Base-by-base conservation (phyloP, 2,113 vertebrate species). In the Hipposideros armiger region DNA sequence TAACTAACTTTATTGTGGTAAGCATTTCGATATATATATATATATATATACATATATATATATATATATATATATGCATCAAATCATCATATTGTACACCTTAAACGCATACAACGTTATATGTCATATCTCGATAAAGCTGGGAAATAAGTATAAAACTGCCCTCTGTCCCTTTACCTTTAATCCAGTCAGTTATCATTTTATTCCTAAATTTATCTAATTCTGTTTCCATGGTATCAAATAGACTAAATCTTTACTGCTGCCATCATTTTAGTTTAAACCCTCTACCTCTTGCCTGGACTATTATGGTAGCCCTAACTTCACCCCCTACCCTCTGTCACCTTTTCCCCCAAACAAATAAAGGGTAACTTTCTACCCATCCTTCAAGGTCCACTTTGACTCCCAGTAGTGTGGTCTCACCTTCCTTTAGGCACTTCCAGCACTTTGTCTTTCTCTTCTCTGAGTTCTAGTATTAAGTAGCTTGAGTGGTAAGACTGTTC, bases 371-470 rank as follows among this genome's bases (percentile, higher is more conserved):
- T 80, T 42, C 10, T 62, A 67, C n/a, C 32, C 50, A 54, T 47
- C 30, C 69, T 84, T 66, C 40, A 45, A 1, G 56, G 58, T 54
- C 47, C 50, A 19, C 58, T 84, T 54, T 87, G 78, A 93, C 84
- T 78, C 8, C 50, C 56, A 58, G 9, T 52, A 90, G 14, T 81
- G n/a, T 77, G 60, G 20, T 67, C 32, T 96, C 24, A 32, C 26
- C 64, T 80, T 73, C 67, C 8, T 47, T 69, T 42, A 67, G 42
- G 36, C 22, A 52, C 47, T 81, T 42, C 42, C 24, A 69, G 70
- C 15, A 47, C 83, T 92, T 64, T 60, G 9, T 74, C 93, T 89
- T 76, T 45, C 56, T 83, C 52, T 90, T 96, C 89, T 92, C 93
- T 84, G 83, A 89, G 62, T 85, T 77, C 47, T 92, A 30, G 16